Percentiles rank a stretch among this genome's conserved stretches.
Conservation (phyloP, 2,888 invertebrate species). For the Oligia fasciuncula region DNA sequence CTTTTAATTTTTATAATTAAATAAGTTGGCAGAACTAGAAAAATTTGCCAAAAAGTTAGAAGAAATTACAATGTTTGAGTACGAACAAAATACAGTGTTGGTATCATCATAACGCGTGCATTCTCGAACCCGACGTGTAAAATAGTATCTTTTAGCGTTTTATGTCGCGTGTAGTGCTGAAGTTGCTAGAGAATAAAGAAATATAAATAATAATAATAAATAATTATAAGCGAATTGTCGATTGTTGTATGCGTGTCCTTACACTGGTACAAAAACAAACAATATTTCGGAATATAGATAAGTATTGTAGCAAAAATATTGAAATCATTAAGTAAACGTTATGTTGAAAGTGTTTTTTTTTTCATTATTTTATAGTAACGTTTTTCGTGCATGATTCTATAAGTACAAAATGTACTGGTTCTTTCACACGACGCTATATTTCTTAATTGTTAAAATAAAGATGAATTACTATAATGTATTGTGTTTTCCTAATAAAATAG, state of each 20-base stretch:
- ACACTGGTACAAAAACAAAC: slow-evolving; percentile 73
- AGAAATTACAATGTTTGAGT: slow-evolving; percentile 32
- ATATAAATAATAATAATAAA: slow-evolving; percentile 67
- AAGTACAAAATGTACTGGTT: slow-evolving; percentile 85
- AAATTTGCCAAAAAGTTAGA: slow-evolving; percentile 13
- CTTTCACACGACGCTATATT: slow-evolving; percentile 79
- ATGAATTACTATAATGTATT: slow-evolving; percentile 85
- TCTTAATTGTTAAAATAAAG: slow-evolving; percentile 86
- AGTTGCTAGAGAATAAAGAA: slow-evolving; percentile 70
- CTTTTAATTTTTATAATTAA: slow-evolving; percentile 43
- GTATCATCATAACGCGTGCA: slow-evolving; percentile 31
- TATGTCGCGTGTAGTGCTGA: slow-evolving; percentile 59
- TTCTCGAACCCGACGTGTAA: slow-evolving; percentile 63
- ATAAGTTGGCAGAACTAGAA: slow-evolving; percentile 20
- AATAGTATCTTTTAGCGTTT: slow-evolving; percentile 65
- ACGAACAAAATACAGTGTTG: slow-evolving; percentile 51
- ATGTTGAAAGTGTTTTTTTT: slow-evolving; percentile 73
- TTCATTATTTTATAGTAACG: slow-evolving; percentile 79
- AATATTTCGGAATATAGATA: slow-evolving; percentile 67
- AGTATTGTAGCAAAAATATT: slow-evolving; percentile 67
- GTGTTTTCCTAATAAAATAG: slow-evolving; percentile 89
- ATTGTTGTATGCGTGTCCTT: slow-evolving; percentile 71
- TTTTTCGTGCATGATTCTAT: slow-evolving; percentile 81
- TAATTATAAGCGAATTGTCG: slow-evolving; percentile 67
- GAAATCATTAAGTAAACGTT: slow-evolving; percentile 71